Percentiles rank a stretch among this genome's conserved stretches.
These are phyloP conservation scores for Goniozus legneri DNA, from an alignment of 1,140 invertebrate genomes.

Conservation along the genomic window DNA sequence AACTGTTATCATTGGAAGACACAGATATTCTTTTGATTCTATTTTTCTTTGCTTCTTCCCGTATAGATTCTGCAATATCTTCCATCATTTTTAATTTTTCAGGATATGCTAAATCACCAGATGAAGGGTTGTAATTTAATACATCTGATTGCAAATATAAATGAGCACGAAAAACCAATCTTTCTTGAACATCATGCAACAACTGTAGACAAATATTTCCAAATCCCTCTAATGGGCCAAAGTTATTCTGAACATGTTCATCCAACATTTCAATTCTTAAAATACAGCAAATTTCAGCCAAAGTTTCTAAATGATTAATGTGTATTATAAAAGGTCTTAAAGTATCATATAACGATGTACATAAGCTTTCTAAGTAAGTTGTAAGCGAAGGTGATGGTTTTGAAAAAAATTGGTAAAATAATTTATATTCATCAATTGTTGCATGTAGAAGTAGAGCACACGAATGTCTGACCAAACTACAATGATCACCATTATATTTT, in stretches of 20 bases:
- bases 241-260: constrained; percentile 85
- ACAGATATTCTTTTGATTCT: constrained; percentile 44
- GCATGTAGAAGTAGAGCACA: constrained; percentile 88
- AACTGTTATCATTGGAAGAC: constrained; percentile 32
- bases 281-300: constrained; percentile 95
- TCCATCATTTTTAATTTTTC: constrained; percentile 98
- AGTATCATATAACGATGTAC: constrained; percentile 87
- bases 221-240: constrained; percentile 74
- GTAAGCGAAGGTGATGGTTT: constrained; percentile 64
- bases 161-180: constrained; percentile 93
- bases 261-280: constrained; percentile 91
- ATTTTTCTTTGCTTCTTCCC: constrained; percentile 41
- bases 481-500: constrained; percentile 77
- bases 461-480: constrained; percentile 80
- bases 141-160: constrained; percentile 93
- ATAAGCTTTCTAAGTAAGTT: constrained; percentile 79
- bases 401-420: constrained; percentile 87
- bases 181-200: constrained; percentile 93
- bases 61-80: constrained; percentile 50
- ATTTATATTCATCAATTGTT: constrained; percentile 85
- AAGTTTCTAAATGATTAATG: constrained; percentile 95
- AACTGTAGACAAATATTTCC: constrained; percentile 80
- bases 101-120: constrained; percentile 95
- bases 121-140: constrained; percentile 80
- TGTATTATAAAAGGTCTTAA: constrained; percentile 94